A percentile compares a stretch with the other conserved stretches of the same genome.
phyloP scores from a whole-genome alignment of 2,888 invertebrate species.

The Cyaniris semiargus region DNA sequence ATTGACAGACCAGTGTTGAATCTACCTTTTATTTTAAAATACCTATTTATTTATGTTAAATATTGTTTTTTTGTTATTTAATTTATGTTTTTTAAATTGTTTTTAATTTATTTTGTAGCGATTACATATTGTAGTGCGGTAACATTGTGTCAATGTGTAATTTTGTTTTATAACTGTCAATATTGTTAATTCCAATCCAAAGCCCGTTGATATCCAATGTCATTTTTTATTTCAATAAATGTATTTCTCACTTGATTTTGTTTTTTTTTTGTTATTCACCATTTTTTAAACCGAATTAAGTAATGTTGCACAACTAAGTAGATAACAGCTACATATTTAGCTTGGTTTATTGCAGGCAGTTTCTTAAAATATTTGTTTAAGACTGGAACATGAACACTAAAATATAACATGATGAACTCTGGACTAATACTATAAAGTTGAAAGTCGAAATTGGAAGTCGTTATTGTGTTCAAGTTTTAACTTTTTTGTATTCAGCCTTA shows the following conservation, averaged over 20 bases:
- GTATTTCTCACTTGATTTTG: slow-evolving; percentile 65
- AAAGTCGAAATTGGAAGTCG: no score
- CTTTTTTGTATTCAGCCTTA: no score
- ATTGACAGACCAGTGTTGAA: slow-evolving; percentile 81
- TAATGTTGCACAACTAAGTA: not conserved
- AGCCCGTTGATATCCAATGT: slow-evolving; percentile 69
- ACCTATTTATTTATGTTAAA: slow-evolving; percentile 71
- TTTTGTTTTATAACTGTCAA: slow-evolving; percentile 61
- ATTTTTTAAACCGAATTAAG: not conserved
- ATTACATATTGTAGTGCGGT: slow-evolving; percentile 52
- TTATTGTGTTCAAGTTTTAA: no score
- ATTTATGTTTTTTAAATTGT: slow-evolving; percentile 70
- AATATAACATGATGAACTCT: no score
- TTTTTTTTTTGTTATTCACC: slow-evolving; percentile 48
- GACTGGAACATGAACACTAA: no score
- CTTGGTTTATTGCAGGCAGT: no score
- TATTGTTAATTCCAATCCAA: slow-evolving; percentile 76
- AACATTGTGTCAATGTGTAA: slow-evolving; percentile 29
- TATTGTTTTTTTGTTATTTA: slow-evolving; percentile 69
- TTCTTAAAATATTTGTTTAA: no score
- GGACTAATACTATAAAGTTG: no score
- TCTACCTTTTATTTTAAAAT: slow-evolving; percentile 66
- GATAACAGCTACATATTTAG: no score
- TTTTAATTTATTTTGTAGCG: slow-evolving; percentile 77
- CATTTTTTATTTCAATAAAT: slow-evolving; percentile 81